phyloP scores from a whole-genome alignment of 2,113 vertebrate genomes.

The Bagarius yarrelli region DNA sequence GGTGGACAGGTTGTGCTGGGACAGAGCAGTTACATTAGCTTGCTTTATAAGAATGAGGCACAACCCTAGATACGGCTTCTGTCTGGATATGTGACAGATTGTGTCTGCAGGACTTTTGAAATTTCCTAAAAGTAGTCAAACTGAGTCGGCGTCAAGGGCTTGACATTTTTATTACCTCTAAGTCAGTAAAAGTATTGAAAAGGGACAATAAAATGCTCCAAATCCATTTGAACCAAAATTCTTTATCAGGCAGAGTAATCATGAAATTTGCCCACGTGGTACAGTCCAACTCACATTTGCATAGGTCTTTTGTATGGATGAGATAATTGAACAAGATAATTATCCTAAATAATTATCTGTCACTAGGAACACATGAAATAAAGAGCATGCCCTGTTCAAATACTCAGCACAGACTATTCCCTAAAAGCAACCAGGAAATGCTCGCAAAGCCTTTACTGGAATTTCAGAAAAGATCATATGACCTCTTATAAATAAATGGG shows the following conservation, averaged over 20 bases:
- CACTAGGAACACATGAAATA: constrained; percentile 68
- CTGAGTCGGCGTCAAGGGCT: background rate
- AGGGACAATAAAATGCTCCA: background rate
- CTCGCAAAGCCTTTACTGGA: constrained; percentile 38
- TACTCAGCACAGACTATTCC: constrained; percentile 41
- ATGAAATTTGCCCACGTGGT: constrained; percentile 57
- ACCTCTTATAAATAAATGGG: constrained; percentile 49
- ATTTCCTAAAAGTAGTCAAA: constrained; percentile 21
- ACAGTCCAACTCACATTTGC: constrained; percentile 53
- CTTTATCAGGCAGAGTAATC: constrained; percentile 62
- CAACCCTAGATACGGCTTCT: constrained; percentile 24
- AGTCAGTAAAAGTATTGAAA: background rate
- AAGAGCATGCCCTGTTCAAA: constrained; percentile 48
- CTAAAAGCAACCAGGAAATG: constrained; percentile 6
- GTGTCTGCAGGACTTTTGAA: constrained; percentile 35
- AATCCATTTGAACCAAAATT: background rate
- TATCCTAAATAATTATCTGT: constrained; percentile 72
- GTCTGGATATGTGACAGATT: constrained; percentile 36
- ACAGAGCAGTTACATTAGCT: constrained; percentile 46
- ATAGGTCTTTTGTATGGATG: constrained; percentile 53
- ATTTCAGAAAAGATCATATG: constrained; percentile 56
- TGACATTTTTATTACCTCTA: background rate
- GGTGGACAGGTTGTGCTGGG: constrained; percentile 35
- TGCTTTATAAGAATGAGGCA: constrained; percentile 38
- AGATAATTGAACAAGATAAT: constrained; percentile 60